A percentile compares a stretch with the other conserved stretches of the same genome.
These are phyloP conservation scores for Zaprionus gabonicus DNA, from an alignment of 1,140 invertebrate genomes.

Conservation along the genomic window DNA sequence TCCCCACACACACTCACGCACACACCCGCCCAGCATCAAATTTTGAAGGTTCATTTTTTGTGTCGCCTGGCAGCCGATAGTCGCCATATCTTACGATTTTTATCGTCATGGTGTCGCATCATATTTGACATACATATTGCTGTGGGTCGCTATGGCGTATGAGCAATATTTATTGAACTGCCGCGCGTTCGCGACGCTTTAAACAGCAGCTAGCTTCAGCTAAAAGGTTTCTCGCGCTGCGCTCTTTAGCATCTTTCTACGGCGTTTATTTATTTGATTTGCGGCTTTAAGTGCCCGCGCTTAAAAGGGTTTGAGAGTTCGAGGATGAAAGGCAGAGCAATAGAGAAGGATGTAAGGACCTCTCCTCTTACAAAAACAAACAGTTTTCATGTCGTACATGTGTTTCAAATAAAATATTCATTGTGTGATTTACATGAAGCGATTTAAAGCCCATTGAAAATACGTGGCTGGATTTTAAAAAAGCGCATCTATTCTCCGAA, in stretches of 20 bases:
- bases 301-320: slow-evolving; percentile 26
- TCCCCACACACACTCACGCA: background rate
- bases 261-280: slow-evolving; percentile 38
- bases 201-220: background rate
- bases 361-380: background rate
- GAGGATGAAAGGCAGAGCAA: background rate
- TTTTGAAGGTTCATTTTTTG: slow-evolving; percentile 42
- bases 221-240: slow-evolving; percentile 36
- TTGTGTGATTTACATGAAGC: slow-evolving; percentile 22
- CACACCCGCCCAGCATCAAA: slow-evolving; percentile 24
- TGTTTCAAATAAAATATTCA: slow-evolving; percentile 20
- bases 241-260: slow-evolving; percentile 12
- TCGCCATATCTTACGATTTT: slow-evolving; percentile 68
- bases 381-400: background rate
- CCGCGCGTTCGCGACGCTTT: slow-evolving; percentile 21
- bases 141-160: slow-evolving; percentile 51
- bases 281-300: slow-evolving; percentile 26
- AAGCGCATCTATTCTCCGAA: background rate
- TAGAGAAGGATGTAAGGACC: background rate
- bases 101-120: slow-evolving; percentile 59
- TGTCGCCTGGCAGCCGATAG: slow-evolving; percentile 39
- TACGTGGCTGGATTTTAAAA: background rate
- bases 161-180: slow-evolving; percentile 68
- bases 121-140: slow-evolving; percentile 31
- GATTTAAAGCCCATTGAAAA: slow-evolving; percentile 25